Conservation (phyloP, 92 coral and sea anemone species). For the Chrysogorgia sp. region DNA sequence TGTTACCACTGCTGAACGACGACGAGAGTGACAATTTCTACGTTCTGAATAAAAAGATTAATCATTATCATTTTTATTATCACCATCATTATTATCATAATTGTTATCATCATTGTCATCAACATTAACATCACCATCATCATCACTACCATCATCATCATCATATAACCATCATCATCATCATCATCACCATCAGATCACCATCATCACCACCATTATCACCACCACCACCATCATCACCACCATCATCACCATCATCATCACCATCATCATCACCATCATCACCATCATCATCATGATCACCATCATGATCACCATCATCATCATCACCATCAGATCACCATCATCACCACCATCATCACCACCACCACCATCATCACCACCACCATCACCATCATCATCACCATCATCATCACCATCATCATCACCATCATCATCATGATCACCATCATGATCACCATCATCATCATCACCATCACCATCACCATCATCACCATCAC, state of each 20-base stretch:
- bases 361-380: conserved; percentile 20
- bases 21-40: conserved; percentile 1
- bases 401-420: conserved; percentile 1
- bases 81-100: neutral
- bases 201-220: neutral
- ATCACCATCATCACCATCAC: neutral
- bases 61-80: neutral
- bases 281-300: conserved; percentile 14
- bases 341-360: conserved; percentile 25
- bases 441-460: neutral
- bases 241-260: neutral
- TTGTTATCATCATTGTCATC: neutral
- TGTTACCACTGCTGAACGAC: conserved; percentile 43
- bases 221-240: no score
- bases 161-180: neutral
- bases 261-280: neutral
- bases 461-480: no score
- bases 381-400: conserved; percentile 13
- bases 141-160: neutral
- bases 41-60: neutral
- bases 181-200: neutral
- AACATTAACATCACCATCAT: neutral
- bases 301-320: conserved; percentile 10
- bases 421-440: neutral
- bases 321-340: conserved; percentile 12